A percentile compares a stretch with the other conserved stretches of the same genome.
Evolutionary conservation across 2,113 vertebrate species (phyloP).

Genomic region (Siniperca knerii): DNA sequence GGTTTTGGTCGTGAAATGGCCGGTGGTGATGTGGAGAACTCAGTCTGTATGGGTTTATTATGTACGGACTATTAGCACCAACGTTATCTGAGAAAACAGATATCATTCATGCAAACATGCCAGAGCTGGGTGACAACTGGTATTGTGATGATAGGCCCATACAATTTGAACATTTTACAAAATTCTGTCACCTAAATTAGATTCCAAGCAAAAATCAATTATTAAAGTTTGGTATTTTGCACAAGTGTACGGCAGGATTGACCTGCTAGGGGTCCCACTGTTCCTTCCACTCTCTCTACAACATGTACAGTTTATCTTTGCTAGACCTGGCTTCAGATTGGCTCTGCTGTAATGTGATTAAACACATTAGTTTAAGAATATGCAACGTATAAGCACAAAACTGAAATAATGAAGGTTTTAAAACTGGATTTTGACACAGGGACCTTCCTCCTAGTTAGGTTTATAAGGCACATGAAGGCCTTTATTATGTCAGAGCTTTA

Average conservation of each 20-base stretch:
- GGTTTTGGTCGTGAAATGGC: conserved; percentile 21
- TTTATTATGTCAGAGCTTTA: background rate
- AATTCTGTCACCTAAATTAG: background rate
- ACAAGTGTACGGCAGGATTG: background rate
- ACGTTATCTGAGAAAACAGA: conserved; percentile 26
- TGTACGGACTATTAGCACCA: background rate
- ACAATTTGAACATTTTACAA: background rate
- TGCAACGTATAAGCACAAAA: background rate
- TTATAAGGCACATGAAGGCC: background rate
- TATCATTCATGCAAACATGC: conserved; percentile 1
- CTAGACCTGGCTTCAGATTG: background rate
- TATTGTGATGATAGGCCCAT: too few relatives aligned
- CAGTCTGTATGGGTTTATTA: conserved; percentile 34
- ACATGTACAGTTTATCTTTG: background rate
- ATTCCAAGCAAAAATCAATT: background rate
- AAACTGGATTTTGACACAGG: background rate
- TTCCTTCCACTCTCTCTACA: background rate
- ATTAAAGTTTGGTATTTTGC: background rate
- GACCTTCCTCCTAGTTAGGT: background rate
- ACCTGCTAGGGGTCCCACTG: background rate
- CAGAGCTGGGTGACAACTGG: background rate
- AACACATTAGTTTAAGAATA: background rate
- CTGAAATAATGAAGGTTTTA: background rate
- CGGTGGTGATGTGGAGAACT: background rate
- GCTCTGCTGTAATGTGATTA: background rate